Conservation (phyloP, 2,113 vertebrate species). For the Carlito syrichta region DNA sequence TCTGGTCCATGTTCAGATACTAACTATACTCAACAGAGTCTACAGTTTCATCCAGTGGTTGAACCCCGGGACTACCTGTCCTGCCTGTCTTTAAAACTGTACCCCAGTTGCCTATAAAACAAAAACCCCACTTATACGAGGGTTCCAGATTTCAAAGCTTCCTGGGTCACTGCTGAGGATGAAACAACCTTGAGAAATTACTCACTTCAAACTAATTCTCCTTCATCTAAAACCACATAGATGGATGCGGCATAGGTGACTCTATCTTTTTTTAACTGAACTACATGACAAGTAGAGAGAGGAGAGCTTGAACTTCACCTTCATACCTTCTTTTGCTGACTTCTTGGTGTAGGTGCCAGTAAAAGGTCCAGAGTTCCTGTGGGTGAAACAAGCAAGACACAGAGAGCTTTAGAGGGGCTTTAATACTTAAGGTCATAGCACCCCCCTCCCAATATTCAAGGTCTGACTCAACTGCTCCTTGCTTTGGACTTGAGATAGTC, state of each 20-base stretch:
- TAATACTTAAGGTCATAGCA: background rate
- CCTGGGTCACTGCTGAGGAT: accelerated
- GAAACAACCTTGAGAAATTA: accelerated
- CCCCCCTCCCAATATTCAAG: background rate
- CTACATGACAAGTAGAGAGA: background rate
- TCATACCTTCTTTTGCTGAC: background rate
- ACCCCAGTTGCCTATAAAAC: accelerated
- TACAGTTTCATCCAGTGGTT: background rate
- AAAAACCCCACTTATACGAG: accelerated
- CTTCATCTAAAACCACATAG: accelerated
- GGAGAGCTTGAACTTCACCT: background rate
- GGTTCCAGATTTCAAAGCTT: background rate
- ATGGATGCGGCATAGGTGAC: accelerated
- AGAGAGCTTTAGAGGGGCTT: background rate
- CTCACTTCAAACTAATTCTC: background rate
- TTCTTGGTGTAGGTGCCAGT: background rate
- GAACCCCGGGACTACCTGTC: accelerated
- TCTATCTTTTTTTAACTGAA: background rate
- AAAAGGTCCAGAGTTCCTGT: accelerated
- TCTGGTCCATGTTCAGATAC: accelerated
- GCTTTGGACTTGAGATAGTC: background rate
- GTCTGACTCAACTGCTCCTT: accelerated
- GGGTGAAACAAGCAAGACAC: background rate
- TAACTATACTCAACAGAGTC: accelerated
- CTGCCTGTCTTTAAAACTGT: background rate